Percentiles rank a stretch among this genome's conserved stretches.
Conservation (phyloP, 1,140 invertebrate genomes). For the Aethina tumida region DNA sequence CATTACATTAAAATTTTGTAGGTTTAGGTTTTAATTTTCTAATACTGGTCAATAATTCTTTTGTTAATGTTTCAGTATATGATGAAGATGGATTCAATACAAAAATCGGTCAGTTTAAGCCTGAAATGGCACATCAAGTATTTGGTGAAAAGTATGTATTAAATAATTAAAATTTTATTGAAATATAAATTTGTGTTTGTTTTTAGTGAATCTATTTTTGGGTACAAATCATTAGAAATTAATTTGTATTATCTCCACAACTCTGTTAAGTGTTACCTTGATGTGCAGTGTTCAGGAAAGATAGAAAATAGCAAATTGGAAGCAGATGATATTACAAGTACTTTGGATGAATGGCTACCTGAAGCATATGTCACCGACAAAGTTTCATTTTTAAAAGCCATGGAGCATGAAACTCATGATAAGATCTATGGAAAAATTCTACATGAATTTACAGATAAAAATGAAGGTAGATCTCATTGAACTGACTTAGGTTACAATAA, state of each 20-base stretch:
- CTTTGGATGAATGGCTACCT: slow-evolving; percentile 44
- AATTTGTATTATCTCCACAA: slow-evolving; percentile 76
- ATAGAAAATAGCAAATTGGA: slow-evolving; percentile 50
- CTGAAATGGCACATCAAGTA: slow-evolving; percentile 89
- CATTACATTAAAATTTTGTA: slow-evolving; percentile 17
- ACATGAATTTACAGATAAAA: slow-evolving; percentile 10
- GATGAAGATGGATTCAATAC: slow-evolving; percentile 14
- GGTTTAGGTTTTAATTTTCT: slow-evolving; percentile 1
- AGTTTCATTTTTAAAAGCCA: slow-evolving; percentile 54
- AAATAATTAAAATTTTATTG: neutral
- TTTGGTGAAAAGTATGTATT: slow-evolving; percentile 63
- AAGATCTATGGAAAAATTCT: slow-evolving; percentile 22
- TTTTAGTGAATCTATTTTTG: slow-evolving; percentile 78
- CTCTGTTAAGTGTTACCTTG: slow-evolving; percentile 62
- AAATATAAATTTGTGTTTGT: slow-evolving; percentile 7
- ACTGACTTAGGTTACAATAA: slow-evolving; percentile 5
- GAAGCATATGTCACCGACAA: slow-evolving; percentile 52
- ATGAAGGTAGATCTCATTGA: slow-evolving; percentile 1
- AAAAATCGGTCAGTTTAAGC: slow-evolving; percentile 47
- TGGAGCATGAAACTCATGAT: slow-evolving; percentile 53
- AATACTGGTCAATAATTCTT: neutral
- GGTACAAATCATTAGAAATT: slow-evolving; percentile 75
- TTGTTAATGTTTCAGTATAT: slow-evolving; percentile 17
- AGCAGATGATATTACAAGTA: slow-evolving; percentile 74
- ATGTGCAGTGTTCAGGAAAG: slow-evolving; percentile 53